A percentile compares a stretch with the other conserved stretches of the same genome.
Conservation (phyloP, 2,113 vertebrate genomes). For the Vidua macroura region DNA sequence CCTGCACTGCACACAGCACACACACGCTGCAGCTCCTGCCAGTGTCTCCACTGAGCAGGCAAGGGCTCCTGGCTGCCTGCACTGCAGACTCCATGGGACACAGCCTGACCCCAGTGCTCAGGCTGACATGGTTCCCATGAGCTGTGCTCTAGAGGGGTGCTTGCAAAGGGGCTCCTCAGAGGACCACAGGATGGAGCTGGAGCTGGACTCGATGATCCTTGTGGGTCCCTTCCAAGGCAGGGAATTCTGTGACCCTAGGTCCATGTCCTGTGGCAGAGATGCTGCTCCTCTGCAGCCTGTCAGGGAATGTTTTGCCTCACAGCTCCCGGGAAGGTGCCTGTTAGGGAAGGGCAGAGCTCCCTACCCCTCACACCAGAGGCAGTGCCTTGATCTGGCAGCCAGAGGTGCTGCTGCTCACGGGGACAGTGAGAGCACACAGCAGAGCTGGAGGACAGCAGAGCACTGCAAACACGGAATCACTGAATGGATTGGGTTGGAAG, state of each 20-base stretch:
- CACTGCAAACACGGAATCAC: not conserved
- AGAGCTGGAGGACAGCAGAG: not conserved
- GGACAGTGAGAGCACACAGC: not conserved
- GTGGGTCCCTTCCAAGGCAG: not conserved
- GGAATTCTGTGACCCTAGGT: not conserved
- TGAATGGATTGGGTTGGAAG: not conserved
- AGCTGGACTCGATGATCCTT: not conserved
- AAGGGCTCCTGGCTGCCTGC: not conserved
- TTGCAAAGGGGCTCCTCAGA: not conserved
- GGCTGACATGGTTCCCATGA: not conserved
- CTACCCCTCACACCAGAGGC: not conserved
- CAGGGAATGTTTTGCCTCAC: not conserved
- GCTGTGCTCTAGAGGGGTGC: not conserved
- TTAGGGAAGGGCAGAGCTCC: not conserved
- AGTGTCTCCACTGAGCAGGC: not conserved
- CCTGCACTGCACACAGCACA: not conserved
- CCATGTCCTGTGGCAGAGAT: not conserved
- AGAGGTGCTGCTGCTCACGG: not conserved
- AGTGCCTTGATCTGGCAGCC: not conserved
- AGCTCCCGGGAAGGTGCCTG: not conserved
- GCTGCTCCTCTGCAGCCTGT: not conserved
- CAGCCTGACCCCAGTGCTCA: not conserved
- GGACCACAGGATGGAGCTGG: not conserved
- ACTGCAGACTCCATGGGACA: accelerated
- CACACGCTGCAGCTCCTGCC: not conserved